A percentile compares a stretch with the other conserved stretches of the same genome.
Conservation (phyloP, 2,113 vertebrate species). For the Edolisoma coerulescens region DNA sequence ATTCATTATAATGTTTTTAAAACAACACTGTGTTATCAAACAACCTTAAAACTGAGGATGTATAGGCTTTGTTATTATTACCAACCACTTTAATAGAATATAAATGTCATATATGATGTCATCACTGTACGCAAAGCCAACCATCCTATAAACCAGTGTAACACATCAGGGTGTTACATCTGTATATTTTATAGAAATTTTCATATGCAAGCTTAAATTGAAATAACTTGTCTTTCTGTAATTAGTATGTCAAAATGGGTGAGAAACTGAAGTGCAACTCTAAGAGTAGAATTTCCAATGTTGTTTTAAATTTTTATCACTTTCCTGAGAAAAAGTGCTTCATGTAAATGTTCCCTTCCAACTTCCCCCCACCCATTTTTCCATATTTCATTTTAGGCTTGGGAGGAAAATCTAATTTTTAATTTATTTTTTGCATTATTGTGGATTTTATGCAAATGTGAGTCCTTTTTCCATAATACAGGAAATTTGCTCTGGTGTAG, state of each 20-base stretch:
- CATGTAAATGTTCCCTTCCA: background rate
- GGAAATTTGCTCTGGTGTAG: background rate
- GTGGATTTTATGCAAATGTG: background rate
- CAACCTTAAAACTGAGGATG: background rate
- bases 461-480: background rate
- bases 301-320: background rate
- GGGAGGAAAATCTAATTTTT: background rate
- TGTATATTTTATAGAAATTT: background rate
- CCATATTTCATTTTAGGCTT: background rate
- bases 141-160: background rate
- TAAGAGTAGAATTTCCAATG: background rate
- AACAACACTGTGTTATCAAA: background rate
- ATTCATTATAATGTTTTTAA: background rate
- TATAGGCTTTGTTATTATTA: background rate
- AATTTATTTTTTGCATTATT: background rate
- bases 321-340: background rate
- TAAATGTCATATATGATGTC: background rate
- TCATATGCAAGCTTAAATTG: background rate
- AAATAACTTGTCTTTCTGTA: background rate
- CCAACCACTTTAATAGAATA: background rate
- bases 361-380: background rate
- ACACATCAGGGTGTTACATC: background rate
- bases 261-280: background rate
- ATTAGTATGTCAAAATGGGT: background rate
- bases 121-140: background rate